A percentile compares a stretch with the other conserved stretches of the same genome.
phyloP scores from a whole-genome alignment of 1,140 invertebrate species.

The Lucilia cuprina region DNA sequence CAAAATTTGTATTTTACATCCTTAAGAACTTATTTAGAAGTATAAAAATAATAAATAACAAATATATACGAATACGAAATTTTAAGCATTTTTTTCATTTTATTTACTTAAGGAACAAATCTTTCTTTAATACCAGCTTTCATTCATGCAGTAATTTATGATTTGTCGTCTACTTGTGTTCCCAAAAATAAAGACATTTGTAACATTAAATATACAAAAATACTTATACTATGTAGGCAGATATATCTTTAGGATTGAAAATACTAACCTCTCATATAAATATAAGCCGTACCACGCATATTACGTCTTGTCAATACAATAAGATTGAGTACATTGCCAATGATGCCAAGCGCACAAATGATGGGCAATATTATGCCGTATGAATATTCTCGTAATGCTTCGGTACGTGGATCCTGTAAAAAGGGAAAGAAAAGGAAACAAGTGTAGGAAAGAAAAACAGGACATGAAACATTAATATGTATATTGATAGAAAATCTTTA shows the following conservation, averaged over 20 bases:
- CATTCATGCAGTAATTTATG: slow-evolving; percentile 22
- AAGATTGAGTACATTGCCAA: slow-evolving; percentile 77
- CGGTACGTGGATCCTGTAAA: slow-evolving; percentile 68
- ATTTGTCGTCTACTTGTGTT: slow-evolving; percentile 12
- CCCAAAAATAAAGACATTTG: not conserved
- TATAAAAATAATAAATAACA: not conserved
- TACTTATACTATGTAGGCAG: not conserved
- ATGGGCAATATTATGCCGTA: slow-evolving; percentile 75
- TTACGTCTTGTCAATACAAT: slow-evolving; percentile 76
- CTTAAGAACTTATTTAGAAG: no score
- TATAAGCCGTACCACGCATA: slow-evolving; percentile 78
- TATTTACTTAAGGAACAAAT: slow-evolving; percentile 9
- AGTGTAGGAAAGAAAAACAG: slow-evolving; percentile 9
- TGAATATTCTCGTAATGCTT: slow-evolving; percentile 69
- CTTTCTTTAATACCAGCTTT: slow-evolving; percentile 18
- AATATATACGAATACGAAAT: not conserved
- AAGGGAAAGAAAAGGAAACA: slow-evolving; percentile 24
- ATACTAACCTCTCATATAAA: slow-evolving; percentile 77
- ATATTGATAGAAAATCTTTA: not conserved
- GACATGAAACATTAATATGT: not conserved
- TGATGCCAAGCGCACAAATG: slow-evolving; percentile 75
- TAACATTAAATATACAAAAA: not conserved
- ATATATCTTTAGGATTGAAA: not conserved
- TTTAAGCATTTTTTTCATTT: not conserved
- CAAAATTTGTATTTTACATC: not conserved